A percentile compares a stretch with the other conserved stretches of the same genome.
phyloP scores from a whole-genome alignment of 2,888 invertebrate genomes.

The Chymomyza amoena region DNA sequence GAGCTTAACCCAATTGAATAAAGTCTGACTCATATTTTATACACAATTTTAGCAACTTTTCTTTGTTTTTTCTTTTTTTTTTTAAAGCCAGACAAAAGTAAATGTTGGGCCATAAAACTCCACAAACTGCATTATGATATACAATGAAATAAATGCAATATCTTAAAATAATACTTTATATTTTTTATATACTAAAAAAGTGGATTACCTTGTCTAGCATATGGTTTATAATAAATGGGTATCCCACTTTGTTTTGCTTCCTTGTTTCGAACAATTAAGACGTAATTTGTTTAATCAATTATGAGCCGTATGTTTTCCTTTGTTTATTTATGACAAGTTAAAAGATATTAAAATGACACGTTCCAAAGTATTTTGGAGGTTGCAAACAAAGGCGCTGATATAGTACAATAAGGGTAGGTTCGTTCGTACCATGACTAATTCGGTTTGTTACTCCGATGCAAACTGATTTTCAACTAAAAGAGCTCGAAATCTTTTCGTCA shows the following conservation, averaged over 20 bases:
- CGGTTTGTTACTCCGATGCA: not conserved
- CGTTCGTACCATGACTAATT: not conserved
- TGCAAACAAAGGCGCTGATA: not conserved
- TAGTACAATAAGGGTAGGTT: not conserved
- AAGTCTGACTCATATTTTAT: not conserved
- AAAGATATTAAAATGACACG: constrained; percentile 22
- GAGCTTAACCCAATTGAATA: not conserved
- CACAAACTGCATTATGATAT: not conserved
- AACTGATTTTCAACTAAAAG: too few relatives aligned
- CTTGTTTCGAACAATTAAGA: constrained; percentile 19
- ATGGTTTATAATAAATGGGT: not conserved
- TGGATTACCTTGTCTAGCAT: not conserved
- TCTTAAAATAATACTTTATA: too few relatives aligned
- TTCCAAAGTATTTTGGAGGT: not conserved
- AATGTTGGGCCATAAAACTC: not conserved
- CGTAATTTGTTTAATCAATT: constrained; percentile 20
- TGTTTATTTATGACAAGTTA: constrained; percentile 19
- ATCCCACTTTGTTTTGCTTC: constrained; percentile 9
- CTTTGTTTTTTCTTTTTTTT: not conserved
- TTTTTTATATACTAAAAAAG: not conserved
- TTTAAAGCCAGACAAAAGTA: not conserved
- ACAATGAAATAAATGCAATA: not conserved
- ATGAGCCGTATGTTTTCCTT: constrained; percentile 15
- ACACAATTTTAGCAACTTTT: not conserved
- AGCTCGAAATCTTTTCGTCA: too few relatives aligned